Conservation (phyloP, 1,140 invertebrate genomes). For the Brachionus rubens region DNA sequence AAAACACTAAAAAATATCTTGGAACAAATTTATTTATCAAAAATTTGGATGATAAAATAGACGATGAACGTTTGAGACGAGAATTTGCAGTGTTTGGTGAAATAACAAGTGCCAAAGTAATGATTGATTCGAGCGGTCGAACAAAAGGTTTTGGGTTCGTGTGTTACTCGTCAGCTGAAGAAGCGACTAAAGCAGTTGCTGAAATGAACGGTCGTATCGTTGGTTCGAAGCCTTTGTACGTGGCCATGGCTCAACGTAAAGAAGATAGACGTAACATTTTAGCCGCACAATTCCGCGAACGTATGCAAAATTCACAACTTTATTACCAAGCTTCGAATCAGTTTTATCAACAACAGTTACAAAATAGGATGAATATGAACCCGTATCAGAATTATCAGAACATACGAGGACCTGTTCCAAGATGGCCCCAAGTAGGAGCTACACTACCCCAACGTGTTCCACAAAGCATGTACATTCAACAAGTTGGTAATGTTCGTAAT, state of each 20-base stretch:
- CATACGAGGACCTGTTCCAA: not conserved
- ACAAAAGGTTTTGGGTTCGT: slow-evolving; percentile 98
- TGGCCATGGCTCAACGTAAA: slow-evolving; percentile 96
- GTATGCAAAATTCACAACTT: not conserved
- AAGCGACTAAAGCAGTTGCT: slow-evolving; percentile 97
- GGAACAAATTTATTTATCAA: slow-evolving; percentile 98
- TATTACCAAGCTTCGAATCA: not conserved
- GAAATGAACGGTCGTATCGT: slow-evolving; percentile 96
- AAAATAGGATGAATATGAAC: not conserved
- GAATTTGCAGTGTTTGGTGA: slow-evolving; percentile 91
- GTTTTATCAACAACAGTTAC: slow-evolving; percentile 2
- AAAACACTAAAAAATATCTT: slow-evolving; percentile 80
- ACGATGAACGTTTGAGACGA: slow-evolving; percentile 87
- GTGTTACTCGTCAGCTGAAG: slow-evolving; percentile 95
- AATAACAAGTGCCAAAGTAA: slow-evolving; percentile 92
- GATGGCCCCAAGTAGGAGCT: not conserved
- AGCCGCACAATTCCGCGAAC: slow-evolving; percentile 75
- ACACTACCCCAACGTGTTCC: not conserved
- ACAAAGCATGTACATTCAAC: not conserved
- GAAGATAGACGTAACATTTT: slow-evolving; percentile 92
- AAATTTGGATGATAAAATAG: slow-evolving; percentile 93
- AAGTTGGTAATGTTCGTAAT: not conserved
- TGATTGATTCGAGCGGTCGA: slow-evolving; percentile 57
- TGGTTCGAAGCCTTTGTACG: slow-evolving; percentile 71
- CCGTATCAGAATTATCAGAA: not conserved